Base-by-base conservation (phyloP, 1,140 invertebrate species). In the Adoxophyes honmai region DNA sequence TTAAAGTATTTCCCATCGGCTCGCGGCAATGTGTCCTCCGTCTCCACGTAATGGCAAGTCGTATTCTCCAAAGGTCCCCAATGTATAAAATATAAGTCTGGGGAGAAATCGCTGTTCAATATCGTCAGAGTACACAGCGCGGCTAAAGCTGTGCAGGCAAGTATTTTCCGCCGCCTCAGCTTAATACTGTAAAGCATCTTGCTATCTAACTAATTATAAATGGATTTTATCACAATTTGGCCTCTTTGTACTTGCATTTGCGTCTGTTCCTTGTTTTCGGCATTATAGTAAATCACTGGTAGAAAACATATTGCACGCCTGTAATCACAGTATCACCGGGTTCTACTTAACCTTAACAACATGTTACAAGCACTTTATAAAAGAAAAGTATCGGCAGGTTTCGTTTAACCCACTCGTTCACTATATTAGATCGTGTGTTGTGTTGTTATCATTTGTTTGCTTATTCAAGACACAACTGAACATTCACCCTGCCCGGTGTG, bases 11-110 rank as follows among this genome's bases (percentile, higher is more conserved):
- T 8, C 8, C 65, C 36, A 7, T 68, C 61, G 0, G 66, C 38
- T 14, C 57, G 48, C 6, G 67, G 57, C 10, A 78, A 48, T 14
- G 44, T 55, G 42, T 68, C 60, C 15, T 57, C 62, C 9, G 55
- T 59, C 1, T 60, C 48, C 0, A 34, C 16, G 16, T 72, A 64
- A 60, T 76, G 64, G 36, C 75, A 81, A 0, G 62, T 60, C 58
- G 72, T 66, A 57, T 71, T 56, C 15, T 62, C 55, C 8, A 16
- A 15, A 15, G 52, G 11, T 11, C 18, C 18, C 42, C 42, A 48
- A 10, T 48, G 42, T 4, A 48, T 48, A 7, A 48, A 48, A n/a
- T 48, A 48, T 21, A 48, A 18, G n/a, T 48, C 42, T 13, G 42
- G 42, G 4, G 42, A 48, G 10, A 48, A n/a, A 1, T 14, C 14